Conservation (phyloP, 2,113 vertebrate species). For the Scomber scombrus region DNA sequence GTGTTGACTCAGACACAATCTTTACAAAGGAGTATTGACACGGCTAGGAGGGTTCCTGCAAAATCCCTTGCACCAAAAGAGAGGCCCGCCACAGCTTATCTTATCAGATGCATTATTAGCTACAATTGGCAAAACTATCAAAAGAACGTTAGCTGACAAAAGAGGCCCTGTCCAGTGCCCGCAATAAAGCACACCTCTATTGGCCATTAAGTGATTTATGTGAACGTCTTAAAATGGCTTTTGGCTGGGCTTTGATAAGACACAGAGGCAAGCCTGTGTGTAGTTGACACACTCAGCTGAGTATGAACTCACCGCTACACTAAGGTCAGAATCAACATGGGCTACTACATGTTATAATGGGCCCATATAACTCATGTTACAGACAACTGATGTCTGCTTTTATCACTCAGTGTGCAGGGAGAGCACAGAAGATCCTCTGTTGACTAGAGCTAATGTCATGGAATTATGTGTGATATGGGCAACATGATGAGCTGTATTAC, state of each 20-base stretch:
- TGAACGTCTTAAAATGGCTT: conserved; percentile 66
- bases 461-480: conserved; percentile 5
- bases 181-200: conserved; percentile 75
- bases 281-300: conserved; percentile 64
- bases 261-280: conserved; percentile 60
- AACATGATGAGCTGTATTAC: background rate
- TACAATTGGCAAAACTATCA: conserved; percentile 88
- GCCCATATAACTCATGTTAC: conserved; percentile 59
- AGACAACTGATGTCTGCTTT: conserved; percentile 50
- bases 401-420: conserved; percentile 28
- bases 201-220: conserved; percentile 80
- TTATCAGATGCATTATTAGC: conserved; percentile 87
- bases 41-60: conserved; percentile 60
- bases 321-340: conserved; percentile 57
- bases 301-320: conserved; percentile 51
- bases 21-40: conserved; percentile 82
- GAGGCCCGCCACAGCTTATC: conserved; percentile 79
- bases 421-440: background rate
- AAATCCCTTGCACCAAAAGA: conserved; percentile 67
- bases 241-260: conserved; percentile 73
- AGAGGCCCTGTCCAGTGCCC: conserved; percentile 61
- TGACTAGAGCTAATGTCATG: conserved; percentile 8
- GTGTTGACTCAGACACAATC: conserved; percentile 81
- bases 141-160: conserved; percentile 85
- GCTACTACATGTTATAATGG: conserved; percentile 56